A percentile compares a stretch with the other conserved stretches of the same genome.
Evolutionary conservation across 2,113 vertebrate species (phyloP).

Genomic region (Leptodactylus fuscus): DNA sequence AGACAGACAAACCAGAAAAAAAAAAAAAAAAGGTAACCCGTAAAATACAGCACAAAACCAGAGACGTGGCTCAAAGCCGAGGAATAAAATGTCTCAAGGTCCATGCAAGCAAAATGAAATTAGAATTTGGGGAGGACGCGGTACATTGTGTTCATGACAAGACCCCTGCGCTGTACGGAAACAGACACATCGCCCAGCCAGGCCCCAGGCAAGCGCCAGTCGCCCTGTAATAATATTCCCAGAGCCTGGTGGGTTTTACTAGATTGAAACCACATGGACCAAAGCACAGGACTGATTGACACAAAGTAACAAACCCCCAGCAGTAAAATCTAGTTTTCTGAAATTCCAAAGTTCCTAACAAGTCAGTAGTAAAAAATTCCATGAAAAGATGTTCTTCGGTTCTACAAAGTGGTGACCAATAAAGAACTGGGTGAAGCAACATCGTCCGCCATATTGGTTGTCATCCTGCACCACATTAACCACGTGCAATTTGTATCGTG

Average conservation of each 20-base stretch:
- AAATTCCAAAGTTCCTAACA: background rate
- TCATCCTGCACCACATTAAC: no score
- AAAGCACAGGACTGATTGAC: background rate
- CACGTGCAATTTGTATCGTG: no score
- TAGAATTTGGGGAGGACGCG: no score
- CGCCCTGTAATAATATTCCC: constrained; percentile 33
- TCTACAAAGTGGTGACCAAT: no score
- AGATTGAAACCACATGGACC: background rate
- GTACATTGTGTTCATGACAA: background rate
- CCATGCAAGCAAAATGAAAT: no score
- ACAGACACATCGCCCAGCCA: background rate
- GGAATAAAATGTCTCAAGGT: no score
- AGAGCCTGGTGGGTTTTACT: background rate
- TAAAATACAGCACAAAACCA: no score
- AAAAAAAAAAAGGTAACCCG: no score
- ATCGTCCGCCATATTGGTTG: no score
- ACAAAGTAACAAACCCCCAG: background rate
- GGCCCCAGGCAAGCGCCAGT: background rate
- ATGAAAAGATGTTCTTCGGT: no score
- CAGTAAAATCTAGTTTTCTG: background rate
- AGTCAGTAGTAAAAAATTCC: background rate
- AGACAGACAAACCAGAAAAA: no score
- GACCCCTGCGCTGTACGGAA: background rate
- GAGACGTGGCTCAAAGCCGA: no score
- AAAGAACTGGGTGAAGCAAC: background rate